These are phyloP conservation scores for Ornithoptera alexandrae DNA, from an alignment of 2,888 invertebrate species.

Conservation along the genomic window DNA sequence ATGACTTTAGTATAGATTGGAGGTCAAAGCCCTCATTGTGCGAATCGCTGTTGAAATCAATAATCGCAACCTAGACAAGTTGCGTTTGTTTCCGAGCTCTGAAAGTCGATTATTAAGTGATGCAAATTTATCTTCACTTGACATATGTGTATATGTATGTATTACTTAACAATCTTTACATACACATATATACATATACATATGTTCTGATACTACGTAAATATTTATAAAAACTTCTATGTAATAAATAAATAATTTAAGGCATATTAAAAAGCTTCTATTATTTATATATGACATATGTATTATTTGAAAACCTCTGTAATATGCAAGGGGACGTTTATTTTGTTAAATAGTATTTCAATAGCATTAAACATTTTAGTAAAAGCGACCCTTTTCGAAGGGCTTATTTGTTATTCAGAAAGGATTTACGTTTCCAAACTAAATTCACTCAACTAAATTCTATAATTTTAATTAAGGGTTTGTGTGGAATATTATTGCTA, in stretches of 20 bases:
- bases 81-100: background rate
- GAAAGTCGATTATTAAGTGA: background rate
- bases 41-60: background rate
- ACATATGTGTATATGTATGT: too few species aligned
- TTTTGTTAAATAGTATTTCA: background rate
- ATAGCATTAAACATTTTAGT: background rate
- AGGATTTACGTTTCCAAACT: background rate
- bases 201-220: too few species aligned
- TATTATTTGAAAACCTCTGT: background rate
- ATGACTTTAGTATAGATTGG: background rate
- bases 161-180: too few species aligned
- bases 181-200: too few species aligned
- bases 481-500: background rate
- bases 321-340: background rate
- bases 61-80: background rate
- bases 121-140: too few species aligned
- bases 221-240: background rate
- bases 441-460: background rate
- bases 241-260: background rate
- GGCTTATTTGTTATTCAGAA: slow-evolving; percentile 2
- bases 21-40: background rate
- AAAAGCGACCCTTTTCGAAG: background rate
- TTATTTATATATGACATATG: background rate
- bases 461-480: slow-evolving; percentile 3
- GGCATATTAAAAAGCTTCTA: background rate